Evolutionary conservation across 2,113 vertebrate genomes (phyloP), one percentile per base, ranked within the genome.

Genomic region (Psettodes erumei): DNA sequence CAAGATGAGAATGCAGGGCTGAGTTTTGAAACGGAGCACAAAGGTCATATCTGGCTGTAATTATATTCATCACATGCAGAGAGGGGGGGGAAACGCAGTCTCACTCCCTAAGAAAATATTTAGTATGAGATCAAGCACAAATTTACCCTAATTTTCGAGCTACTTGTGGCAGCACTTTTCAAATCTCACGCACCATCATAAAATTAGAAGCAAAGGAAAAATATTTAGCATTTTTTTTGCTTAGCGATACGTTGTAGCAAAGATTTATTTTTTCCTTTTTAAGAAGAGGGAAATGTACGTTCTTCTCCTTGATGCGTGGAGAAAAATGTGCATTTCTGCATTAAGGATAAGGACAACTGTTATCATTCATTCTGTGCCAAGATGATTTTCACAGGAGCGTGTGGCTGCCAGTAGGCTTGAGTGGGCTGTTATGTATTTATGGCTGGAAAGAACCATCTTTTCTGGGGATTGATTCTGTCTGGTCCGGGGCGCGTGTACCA

Each of bases 381-480:
- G 85, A 81, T 80, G 89, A 88, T 89, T 93, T 91, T 85, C 84
- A 82, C 82, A 71, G 83, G 67, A 75, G 87, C 55, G 45, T 74
- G 71, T 58, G 68, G 38, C 71, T 82, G 87, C 83, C 66, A 90
- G 84, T 87, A 68, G 83, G 71, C 77, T 75, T 59, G 71, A 88
- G 80, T 55, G 64, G 92, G 86, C 93, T 89, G 91, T 88, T 94
- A 71, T 93, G 89, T 94, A 95, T 96, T 95, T 95, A 92, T 92
- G 91, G 93, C 92, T 92, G 92, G 88, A 87, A 90, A 93, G 91
- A 93, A 79, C 91, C 95, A 95, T 96, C 95, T 95, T 95, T 95
- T 95, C 94, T 88, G 89, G 90, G 94, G 95, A 97, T 97, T 96
- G 96, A 97, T 96, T 96, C 93, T 94, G 95, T 94, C 94, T 94